phyloP scores from a whole-genome alignment of 2,797 vertebrate species.

The Merluccius polli region DNA sequence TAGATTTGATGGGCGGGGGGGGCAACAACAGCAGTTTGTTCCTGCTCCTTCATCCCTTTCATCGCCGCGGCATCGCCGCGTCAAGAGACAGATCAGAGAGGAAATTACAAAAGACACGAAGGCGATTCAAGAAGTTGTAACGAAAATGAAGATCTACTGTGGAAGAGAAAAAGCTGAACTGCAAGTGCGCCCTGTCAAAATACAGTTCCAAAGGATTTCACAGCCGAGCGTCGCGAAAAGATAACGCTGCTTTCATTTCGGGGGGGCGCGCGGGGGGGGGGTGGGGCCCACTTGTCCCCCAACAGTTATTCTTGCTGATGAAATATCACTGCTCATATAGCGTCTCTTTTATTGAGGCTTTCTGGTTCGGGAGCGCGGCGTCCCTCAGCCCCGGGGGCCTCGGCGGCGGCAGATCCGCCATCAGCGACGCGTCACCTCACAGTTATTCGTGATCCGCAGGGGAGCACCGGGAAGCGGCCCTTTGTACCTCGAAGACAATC shows the following conservation, averaged over 20 bases:
- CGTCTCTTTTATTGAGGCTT: background rate
- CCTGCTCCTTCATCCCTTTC: constrained; percentile 26
- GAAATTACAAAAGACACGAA: constrained; percentile 59
- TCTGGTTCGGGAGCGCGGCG: too few relatives aligned
- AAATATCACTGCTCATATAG: constrained; percentile 24
- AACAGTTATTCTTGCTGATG: constrained; percentile 34
- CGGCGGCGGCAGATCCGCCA: too few relatives aligned
- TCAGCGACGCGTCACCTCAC: too few relatives aligned
- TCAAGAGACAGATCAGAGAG: constrained; percentile 55
- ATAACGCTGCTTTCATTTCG: constrained; percentile 51
- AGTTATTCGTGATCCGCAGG: too few relatives aligned
- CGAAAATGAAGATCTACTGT: constrained; percentile 27
- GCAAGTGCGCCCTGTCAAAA: constrained; percentile 24
- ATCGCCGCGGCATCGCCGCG: constrained; percentile 11
- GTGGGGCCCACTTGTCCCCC: constrained; percentile 30
- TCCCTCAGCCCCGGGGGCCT: too few relatives aligned
- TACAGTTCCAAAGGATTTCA: constrained; percentile 37
- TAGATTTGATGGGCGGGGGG: constrained; percentile 35
- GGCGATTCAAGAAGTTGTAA: constrained; percentile 41
- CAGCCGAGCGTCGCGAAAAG: constrained; percentile 45
- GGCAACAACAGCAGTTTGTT: constrained; percentile 53
- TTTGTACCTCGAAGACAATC: too few relatives aligned
- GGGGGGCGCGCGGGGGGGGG: constrained; percentile 40
- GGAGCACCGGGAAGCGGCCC: too few relatives aligned
- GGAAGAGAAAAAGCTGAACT: constrained; percentile 35